Base-by-base conservation (phyloP, 1,140 invertebrate species). In the Trialeurodes vaporariorum region DNA sequence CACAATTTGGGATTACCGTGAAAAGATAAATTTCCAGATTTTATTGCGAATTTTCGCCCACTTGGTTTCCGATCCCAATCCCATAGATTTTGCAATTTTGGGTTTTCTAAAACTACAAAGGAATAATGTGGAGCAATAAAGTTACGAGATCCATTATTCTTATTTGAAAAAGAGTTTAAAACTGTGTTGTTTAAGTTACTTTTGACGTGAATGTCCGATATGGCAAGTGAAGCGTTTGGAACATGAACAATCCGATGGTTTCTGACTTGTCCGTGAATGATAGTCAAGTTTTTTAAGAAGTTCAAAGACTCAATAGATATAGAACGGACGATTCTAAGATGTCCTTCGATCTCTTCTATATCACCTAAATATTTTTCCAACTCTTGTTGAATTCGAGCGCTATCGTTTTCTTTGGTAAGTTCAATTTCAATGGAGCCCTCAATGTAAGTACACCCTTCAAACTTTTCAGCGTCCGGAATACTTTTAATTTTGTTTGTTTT, bases 1-100 rank as follows among this genome's bases (percentile, higher is more conserved):
- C 96, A 98, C 0, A 98, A 80, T 75, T 94, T 94, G n/a, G 92
- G 90, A 78, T 98, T 98, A 75, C 91, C 90, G 74, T 98, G 94
- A 75, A 98, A 96, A 75, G 90, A 91, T 0, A 97, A 79, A 26
- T 83, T 85, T 2, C 93, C 90, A 0, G 78, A 73, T 1, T 81
- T 81, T 25, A 85, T 81, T 9, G 77, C 75, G 22, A 80, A 68
- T 2, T 80, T 81, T 27, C 76, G 76, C 0, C 81, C 80, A 25
- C 78, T 81, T 1, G 83, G 80, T 9, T 65, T 69, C 22, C 66
- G 65, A 9, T 71, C 66, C 82, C 86, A 87, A 68, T 89, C 84
- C 89, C 93, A 98, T 0, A 98, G 78, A 69, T 93, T 85, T 79
- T 94, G 89, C 2, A 98, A 81, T 81, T 98, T 97, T 69, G 88